Percentiles rank a stretch among this genome's conserved stretches.
phyloP scores from a whole-genome alignment of 2,797 vertebrate genomes.

The Anguilla obscura region DNA sequence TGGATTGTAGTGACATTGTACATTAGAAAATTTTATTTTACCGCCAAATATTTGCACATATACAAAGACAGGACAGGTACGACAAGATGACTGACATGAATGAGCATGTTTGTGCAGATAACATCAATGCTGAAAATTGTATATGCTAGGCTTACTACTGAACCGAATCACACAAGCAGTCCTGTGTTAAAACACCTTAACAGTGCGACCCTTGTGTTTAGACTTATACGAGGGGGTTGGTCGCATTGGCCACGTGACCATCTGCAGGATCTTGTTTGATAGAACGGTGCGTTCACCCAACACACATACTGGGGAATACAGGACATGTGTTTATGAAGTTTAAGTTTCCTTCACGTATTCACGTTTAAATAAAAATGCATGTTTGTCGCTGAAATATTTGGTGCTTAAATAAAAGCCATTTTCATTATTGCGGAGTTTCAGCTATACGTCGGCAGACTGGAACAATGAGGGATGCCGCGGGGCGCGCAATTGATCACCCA shows the following conservation, averaged over 20 bases:
- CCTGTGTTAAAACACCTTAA: slow-evolving; percentile 2
- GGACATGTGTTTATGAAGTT: background rate
- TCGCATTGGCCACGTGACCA: background rate
- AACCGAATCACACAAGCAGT: background rate
- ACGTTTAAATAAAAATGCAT: background rate
- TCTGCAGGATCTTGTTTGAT: background rate
- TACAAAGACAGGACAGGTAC: background rate
- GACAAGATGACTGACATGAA: background rate
- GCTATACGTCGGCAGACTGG: background rate
- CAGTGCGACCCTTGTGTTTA: background rate
- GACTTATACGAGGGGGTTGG: background rate
- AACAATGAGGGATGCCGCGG: background rate
- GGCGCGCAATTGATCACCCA: background rate
- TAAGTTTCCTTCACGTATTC: background rate
- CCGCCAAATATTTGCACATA: too few species aligned
- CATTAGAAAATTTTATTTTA: too few species aligned
- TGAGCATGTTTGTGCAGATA: background rate
- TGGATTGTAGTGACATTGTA: too few species aligned
- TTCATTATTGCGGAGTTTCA: background rate
- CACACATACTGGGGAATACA: background rate
- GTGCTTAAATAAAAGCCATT: background rate
- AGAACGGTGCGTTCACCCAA: background rate
- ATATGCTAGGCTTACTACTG: background rate
- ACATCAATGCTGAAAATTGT: background rate
- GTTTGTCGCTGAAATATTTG: background rate